Evolutionary conservation across 2,888 invertebrate genomes (phyloP), one percentile per base, ranked within the genome.

Genomic region (Philhelius pedissequus): DNA sequence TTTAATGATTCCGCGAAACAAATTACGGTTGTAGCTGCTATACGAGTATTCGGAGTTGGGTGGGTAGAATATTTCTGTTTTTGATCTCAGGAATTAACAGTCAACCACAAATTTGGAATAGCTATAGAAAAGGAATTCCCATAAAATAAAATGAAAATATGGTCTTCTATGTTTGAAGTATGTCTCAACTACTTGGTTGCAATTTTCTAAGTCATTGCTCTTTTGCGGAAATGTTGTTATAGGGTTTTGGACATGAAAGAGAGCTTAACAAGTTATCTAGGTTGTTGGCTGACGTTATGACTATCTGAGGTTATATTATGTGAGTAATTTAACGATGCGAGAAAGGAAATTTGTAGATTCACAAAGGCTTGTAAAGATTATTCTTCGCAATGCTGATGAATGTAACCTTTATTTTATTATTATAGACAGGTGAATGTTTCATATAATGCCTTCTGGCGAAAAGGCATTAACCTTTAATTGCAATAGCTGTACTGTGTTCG

Each of bases 1-100:
- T 83, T 83, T 83, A 83, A 83, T 83, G 82, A 83, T 69, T 83
- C 50, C 74, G 82, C 78, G 78, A 82, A 78, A 82, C 82, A 82
- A 82, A 83, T 78, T 74, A 74, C 62, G 18, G 40, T 48, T 64
- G n/a, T n/a, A 18, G 11, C 9, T 6, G 15, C 15, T 35, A 25
- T 27, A 15, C 4, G 13, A 2, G 9, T 48, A 18, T 4, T 11
- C 20, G 3, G 22, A 13, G 48, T 13, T 22, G 20, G 13, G 22
- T n/a, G 6, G 5, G 35, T 1, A 6, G 9, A 20, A 22, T 20
- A 22, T 32, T 48, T 38, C 13, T 54, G 56, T 71, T 77, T 56
- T 70, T 56, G 9, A 30, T 45, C 43, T 45, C 22, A 45, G 45
- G 8, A 48, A 64, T 64, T 64, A 64, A 64, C 32, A 64, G 62